Base-by-base conservation (phyloP, 2,113 vertebrate genomes). In the Pygoscelis adeliae region DNA sequence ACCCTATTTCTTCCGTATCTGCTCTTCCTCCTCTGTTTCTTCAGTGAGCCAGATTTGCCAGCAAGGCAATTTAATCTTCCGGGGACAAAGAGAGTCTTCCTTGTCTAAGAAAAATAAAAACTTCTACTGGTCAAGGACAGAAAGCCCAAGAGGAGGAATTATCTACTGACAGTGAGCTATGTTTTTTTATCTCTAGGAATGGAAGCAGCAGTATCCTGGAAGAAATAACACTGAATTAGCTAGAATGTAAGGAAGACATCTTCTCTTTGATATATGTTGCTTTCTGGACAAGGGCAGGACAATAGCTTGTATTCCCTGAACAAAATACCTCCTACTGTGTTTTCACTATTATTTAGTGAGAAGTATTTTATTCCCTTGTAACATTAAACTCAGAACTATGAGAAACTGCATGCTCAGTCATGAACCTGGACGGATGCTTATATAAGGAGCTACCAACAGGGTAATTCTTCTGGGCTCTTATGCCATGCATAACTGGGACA, bases 21-120 rank as follows among this genome's bases (percentile, higher is more conserved):
- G 76, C 59, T 95, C 82, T 92, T 94, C 82, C 36, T 96, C 50
- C 73, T 91, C 73, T 3, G 21, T 83, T 94, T 96, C 89, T 79
- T 93, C 94, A 94, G 50, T 71, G 58, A 95, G 87, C 77, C 83
- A 94, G 73, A 93, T 90, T 85, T 93, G 85, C 94, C 80, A 92
- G 80, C 62, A 85, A 94, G 87, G 92, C 95, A 96, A 86, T 96
- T 96, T 97, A 96, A 93, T 95, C 88, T 93, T 94, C 74, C 21
- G 3, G 42, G 72, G 53, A 95, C 82, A 97, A 96, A 95, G 79
- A 74, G 95, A 96, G 42, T 47, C 80, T 72, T 90, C 87, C 65
- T 89, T 84, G 77, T 82, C 91, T 87, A 87, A 87, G 72, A 84
- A 93, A 96, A 94, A 95, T 79, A 95, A 92, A 95, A 96, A 96